Percentiles rank a stretch among this genome's conserved stretches.
Conservation (phyloP, 1,140 invertebrate genomes). For the Neotoxoptera formosana region DNA sequence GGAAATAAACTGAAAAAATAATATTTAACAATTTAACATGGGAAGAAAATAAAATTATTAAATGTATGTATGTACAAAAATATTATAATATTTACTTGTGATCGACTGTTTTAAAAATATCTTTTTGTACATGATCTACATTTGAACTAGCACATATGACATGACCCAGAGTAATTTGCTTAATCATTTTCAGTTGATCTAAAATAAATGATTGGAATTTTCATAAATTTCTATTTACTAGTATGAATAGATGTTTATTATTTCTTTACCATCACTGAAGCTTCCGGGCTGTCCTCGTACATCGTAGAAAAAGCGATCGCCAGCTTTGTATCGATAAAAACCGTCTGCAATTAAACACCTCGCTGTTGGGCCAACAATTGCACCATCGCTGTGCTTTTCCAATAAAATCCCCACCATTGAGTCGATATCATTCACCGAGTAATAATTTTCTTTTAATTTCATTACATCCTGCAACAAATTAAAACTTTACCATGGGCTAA, state of each 20-base stretch:
- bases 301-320: constrained; percentile 82
- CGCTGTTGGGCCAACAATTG: constrained; percentile 83
- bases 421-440: constrained; percentile 79
- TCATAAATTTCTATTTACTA: background rate
- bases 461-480: constrained; percentile 63
- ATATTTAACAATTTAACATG: background rate
- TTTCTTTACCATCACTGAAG: constrained; percentile 7
- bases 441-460: constrained; percentile 68
- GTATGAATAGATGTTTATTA: background rate
- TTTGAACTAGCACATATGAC: background rate
- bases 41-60: no score
- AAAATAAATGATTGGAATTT: background rate
- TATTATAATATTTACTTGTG: constrained; percentile 12
- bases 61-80: no score
- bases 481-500: background rate
- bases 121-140: constrained; percentile 6
- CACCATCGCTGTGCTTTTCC: constrained; percentile 72
- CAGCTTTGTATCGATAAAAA: constrained; percentile 76
- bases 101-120: constrained; percentile 11
- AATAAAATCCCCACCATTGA: constrained; percentile 81
- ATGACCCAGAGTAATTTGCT: constrained; percentile 26
- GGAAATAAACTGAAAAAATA: constrained; percentile 20
- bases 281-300: constrained; percentile 68
- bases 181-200: constrained; percentile 32
- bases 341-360: constrained; percentile 85